A percentile compares a stretch with the other conserved stretches of the same genome.
Evolutionary conservation across 2,888 invertebrate genomes (phyloP).

Genomic region (Athrips mouffetella): DNA sequence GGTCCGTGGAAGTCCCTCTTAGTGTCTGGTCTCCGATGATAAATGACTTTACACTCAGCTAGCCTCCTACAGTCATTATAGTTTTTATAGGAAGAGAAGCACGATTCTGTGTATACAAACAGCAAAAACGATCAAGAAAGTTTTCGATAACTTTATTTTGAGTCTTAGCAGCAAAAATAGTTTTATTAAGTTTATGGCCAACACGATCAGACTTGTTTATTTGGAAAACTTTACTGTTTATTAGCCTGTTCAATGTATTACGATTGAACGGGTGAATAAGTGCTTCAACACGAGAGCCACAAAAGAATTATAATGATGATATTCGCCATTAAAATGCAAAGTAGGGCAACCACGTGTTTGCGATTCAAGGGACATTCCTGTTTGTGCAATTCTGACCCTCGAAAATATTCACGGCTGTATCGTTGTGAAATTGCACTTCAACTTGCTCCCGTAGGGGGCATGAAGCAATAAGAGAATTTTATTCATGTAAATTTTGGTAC

Average conservation of each 20-base stretch:
- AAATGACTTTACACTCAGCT: slow-evolving; percentile 22
- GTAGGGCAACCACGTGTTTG: slow-evolving; percentile 21
- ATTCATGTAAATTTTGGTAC: background rate
- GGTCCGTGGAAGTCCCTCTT: slow-evolving; percentile 19
- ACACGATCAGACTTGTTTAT: background rate
- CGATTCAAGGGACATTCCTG: slow-evolving; percentile 22
- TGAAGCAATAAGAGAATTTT: slow-evolving; percentile 7
- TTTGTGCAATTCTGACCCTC: slow-evolving; percentile 16
- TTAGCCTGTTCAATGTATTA: slow-evolving; percentile 10
- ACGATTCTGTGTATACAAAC: too few relatives aligned
- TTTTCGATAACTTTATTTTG: too few relatives aligned
- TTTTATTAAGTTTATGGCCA: background rate
- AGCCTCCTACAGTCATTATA: background rate
- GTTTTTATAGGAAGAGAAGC: too few relatives aligned
- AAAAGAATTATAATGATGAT: slow-evolving; percentile 16
- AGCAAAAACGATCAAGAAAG: too few relatives aligned
- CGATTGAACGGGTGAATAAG: slow-evolving; percentile 8
- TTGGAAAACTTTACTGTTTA: slow-evolving; percentile 13
- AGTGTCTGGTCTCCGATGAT: slow-evolving; percentile 24
- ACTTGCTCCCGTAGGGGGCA: background rate
- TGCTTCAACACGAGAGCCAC: slow-evolving; percentile 5
- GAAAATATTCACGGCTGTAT: slow-evolving; percentile 9
- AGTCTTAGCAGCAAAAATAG: too few relatives aligned
- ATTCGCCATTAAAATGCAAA: slow-evolving; percentile 25
- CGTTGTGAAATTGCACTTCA: slow-evolving; percentile 10